Percentiles rank a stretch among this genome's conserved stretches.
phyloP scores from a whole-genome alignment of 2,888 invertebrate species.

The Drosophila ezoana region DNA sequence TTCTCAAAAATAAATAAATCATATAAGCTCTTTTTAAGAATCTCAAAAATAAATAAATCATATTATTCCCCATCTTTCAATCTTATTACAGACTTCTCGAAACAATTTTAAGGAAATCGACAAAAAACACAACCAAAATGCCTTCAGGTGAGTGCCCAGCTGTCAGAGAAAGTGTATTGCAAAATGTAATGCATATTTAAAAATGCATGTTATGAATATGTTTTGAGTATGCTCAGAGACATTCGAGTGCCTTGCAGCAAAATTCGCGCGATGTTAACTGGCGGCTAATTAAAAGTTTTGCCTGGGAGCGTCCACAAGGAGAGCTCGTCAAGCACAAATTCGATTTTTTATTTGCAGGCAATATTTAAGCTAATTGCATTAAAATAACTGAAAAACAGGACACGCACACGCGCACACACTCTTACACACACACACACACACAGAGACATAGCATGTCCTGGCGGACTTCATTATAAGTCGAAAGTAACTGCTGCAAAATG shows the following conservation, averaged over 20 bases:
- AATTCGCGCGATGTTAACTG: constrained; percentile 48
- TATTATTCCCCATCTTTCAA: too few relatives aligned
- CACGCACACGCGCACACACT: constrained; percentile 3
- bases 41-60: too few relatives aligned
- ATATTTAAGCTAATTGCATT: constrained; percentile 63
- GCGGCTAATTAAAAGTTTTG: constrained; percentile 69
- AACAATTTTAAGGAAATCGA: too few relatives aligned
- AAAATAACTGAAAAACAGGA: constrained; percentile 44
- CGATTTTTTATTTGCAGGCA: constrained; percentile 20
- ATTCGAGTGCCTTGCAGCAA: constrained; percentile 13
- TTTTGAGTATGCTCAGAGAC: constrained; percentile 25
- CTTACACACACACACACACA: constrained; percentile 5
- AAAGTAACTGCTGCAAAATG: constrained; percentile 50
- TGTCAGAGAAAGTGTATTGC: background rate
- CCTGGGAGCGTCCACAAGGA: constrained; percentile 17
- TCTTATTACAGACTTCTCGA: too few relatives aligned
- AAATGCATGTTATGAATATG: constrained; percentile 33
- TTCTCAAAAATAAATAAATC: too few relatives aligned
- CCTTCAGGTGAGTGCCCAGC: background rate
- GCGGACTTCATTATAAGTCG: constrained; percentile 70
- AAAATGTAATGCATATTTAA: constrained; percentile 6
- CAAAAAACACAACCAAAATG: background rate
- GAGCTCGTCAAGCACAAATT: constrained; percentile 25
- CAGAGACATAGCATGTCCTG: constrained; percentile 38
- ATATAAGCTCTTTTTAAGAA: too few relatives aligned